Conservation (phyloP, 2,888 invertebrate species). For the Flabesymbios commensalis region DNA sequence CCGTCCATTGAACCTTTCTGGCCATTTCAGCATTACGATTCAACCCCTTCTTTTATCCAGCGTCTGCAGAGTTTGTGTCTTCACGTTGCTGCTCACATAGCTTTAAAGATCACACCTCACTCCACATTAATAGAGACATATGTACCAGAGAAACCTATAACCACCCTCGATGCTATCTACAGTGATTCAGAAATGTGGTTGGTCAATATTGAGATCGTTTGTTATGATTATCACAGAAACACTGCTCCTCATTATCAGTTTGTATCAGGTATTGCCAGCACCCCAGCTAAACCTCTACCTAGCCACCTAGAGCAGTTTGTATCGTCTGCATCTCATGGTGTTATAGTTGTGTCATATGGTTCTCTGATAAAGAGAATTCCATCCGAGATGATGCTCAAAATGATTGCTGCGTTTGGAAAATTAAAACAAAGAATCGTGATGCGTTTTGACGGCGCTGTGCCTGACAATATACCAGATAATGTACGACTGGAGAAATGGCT, state of each 20-base stretch:
- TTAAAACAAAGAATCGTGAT: background rate
- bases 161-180: background rate
- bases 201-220: constrained; percentile 3
- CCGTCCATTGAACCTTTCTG: constrained; percentile 12
- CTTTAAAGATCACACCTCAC: too few relatives aligned
- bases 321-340: background rate
- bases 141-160: background rate
- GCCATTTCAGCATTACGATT: too few relatives aligned
- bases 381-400: constrained; percentile 2
- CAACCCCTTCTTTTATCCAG: too few relatives aligned
- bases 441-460: background rate
- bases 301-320: background rate
- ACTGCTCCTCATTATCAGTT: background rate
- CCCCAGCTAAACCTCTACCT: constrained; percentile 1
- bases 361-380: background rate
- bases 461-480: background rate
- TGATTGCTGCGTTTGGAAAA: constrained; percentile 1
- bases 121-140: background rate
- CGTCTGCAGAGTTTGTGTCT: background rate
- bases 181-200: constrained; percentile 11
- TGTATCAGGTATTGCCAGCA: background rate
- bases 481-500: constrained; percentile 8
- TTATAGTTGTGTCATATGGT: constrained; percentile 12
- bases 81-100: too few relatives aligned
- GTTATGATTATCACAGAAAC: constrained; percentile 4